Conservation (phyloP, 2,888 invertebrate genomes). For the Morpho helenor region DNA sequence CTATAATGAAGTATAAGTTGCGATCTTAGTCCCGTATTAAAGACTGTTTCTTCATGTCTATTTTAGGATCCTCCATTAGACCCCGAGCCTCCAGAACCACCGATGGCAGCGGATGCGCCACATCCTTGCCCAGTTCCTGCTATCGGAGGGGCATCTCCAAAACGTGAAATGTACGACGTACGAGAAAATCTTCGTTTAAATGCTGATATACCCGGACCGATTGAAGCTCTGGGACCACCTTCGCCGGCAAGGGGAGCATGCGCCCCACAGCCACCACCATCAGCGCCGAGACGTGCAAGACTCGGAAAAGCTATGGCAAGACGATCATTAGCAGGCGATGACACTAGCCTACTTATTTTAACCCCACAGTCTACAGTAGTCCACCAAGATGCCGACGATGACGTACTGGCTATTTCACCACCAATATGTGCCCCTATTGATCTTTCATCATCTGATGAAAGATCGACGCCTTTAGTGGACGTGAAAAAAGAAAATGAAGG, state of each 20-base stretch:
- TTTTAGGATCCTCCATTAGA: slow-evolving; percentile 66
- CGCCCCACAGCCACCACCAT: slow-evolving; percentile 78
- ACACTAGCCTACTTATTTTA: slow-evolving; percentile 69
- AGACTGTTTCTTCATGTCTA: too few relatives aligned
- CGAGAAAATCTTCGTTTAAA: slow-evolving; percentile 60
- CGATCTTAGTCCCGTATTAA: too few relatives aligned
- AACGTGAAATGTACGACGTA: slow-evolving; percentile 62
- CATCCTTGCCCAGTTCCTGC: slow-evolving; percentile 61
- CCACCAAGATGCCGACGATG: slow-evolving; percentile 72
- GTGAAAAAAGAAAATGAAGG: slow-evolving; percentile 73
- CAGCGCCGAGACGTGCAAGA: slow-evolving; percentile 65
- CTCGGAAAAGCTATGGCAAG: slow-evolving; percentile 84
- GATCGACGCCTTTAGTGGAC: slow-evolving; percentile 64
- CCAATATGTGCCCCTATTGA: slow-evolving; percentile 68
- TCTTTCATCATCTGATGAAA: slow-evolving; percentile 70
- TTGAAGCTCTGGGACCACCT: slow-evolving; percentile 78
- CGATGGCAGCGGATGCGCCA: slow-evolving; percentile 61
- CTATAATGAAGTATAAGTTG: too few relatives aligned
- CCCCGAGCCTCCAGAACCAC: slow-evolving; percentile 49
- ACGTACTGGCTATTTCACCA: slow-evolving; percentile 71
- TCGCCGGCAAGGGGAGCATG: slow-evolving; percentile 85
- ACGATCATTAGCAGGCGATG: slow-evolving; percentile 77
- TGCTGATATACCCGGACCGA: slow-evolving; percentile 52
- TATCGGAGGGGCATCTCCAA: slow-evolving; percentile 69
- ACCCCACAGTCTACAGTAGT: slow-evolving; percentile 47